Conservation (phyloP, 2,797 vertebrate genomes). For the Danio tinwini region DNA sequence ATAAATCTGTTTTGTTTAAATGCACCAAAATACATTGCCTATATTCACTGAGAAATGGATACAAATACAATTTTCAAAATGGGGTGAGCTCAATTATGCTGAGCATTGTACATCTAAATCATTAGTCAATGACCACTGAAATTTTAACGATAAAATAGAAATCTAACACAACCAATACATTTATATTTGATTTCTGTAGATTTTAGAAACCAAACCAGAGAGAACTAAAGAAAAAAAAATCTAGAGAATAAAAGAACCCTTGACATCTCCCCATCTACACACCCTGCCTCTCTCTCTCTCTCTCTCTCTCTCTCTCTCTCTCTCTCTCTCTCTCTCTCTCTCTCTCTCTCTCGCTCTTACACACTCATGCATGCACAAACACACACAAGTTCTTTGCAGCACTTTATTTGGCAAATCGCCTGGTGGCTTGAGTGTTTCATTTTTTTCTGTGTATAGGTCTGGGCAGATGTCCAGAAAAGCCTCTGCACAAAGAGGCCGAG, state of each 20-base stretch:
- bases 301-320: too few species aligned
- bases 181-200: too few species aligned
- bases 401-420: slow-evolving; percentile 81
- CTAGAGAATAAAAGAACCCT: slow-evolving; percentile 38
- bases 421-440: slow-evolving; percentile 83
- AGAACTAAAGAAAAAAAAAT: slow-evolving; percentile 47
- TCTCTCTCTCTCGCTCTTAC: background rate
- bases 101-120: too few species aligned
- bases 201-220: background rate
- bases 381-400: slow-evolving; percentile 74
- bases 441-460: slow-evolving; percentile 90
- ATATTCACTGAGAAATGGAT: too few species aligned
- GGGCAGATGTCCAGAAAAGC: slow-evolving; percentile 95
- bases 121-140: too few species aligned
- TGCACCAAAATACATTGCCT: too few species aligned
- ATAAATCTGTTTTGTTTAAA: too few species aligned
- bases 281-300: background rate
- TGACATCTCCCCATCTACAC: slow-evolving; percentile 27
- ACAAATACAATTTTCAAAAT: too few species aligned
- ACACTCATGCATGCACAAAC: slow-evolving; percentile 42
- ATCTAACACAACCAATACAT: too few species aligned
- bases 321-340: slow-evolving; percentile 3
- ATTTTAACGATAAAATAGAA: too few species aligned
- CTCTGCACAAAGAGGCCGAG: slow-evolving; percentile 74
- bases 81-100: too few species aligned